Evolutionary conservation across 2,113 vertebrate species (phyloP).

Genomic region (Phylloscopus whistleri): DNA sequence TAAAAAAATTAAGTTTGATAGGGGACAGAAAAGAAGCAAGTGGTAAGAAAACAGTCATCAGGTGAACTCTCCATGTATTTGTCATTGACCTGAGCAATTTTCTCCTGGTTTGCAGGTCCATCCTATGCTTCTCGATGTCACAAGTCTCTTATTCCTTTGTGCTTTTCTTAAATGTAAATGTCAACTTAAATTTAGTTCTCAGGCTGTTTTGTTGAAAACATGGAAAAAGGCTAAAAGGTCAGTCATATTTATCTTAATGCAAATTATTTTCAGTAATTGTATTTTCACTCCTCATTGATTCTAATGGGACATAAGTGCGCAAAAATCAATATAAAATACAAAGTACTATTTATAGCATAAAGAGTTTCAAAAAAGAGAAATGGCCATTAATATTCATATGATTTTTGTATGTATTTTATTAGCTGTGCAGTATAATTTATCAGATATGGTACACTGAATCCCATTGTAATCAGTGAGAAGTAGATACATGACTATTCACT

Average conservation of each 20-base stretch:
- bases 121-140: not conserved
- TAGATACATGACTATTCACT: conserved; percentile 5
- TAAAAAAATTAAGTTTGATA: conserved; percentile 15
- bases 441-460: conserved; percentile 5
- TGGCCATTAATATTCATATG: not conserved
- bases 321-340: conserved; percentile 19
- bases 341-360: conserved; percentile 9
- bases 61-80: not conserved
- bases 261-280: conserved; percentile 45
- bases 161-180: not conserved
- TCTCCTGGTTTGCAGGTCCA: not conserved
- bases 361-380: not conserved
- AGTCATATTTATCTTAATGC: conserved; percentile 31
- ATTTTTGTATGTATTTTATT: conserved; percentile 14
- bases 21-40: not conserved
- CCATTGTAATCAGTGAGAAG: conserved; percentile 20
- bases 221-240: conserved; percentile 17
- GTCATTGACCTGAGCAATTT: not conserved
- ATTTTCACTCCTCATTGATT: conserved; percentile 50
- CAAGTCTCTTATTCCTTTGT: not conserved
- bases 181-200: not conserved
- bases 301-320: not conserved
- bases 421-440: not conserved
- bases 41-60: not conserved
- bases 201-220: not conserved